Base-by-base conservation (phyloP, 2,888 invertebrate species). In the Epinotia bilunana region DNA sequence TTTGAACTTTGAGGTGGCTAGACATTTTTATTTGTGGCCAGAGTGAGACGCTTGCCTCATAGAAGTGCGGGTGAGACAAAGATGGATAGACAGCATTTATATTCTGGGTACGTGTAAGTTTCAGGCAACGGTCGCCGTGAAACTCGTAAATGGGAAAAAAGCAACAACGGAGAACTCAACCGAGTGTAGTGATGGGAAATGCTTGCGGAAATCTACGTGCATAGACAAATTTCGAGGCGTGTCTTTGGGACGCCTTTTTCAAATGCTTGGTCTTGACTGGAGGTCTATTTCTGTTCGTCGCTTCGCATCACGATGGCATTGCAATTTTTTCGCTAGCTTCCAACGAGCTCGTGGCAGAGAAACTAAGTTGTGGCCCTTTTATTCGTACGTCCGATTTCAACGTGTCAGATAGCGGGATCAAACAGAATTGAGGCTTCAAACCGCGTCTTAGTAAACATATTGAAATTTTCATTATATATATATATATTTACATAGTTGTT, bases 131-230 rank as follows among this genome's bases (percentile, higher is more conserved):
- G 93, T 93, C 93, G 92, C 93, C 92, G 93, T 94, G 93, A 93
- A 94, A 93, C 93, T 93, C 93, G 93, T 93, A 93, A 94, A 94
- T 93, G 93, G 93, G 92, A 92, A 93, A 94, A 93, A 94, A 93
- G 93, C 93, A 93, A 94, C 93, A 94, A 91, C 93, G 90, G 87
- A 89, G 90, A 92, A 90, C 90, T 92, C 88, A 91, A 92, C 91
- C 89, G 88, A 86, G 90, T 86, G 85, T 92, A 93, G 93, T 89
- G 93, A 88, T 80, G 93, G 88, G 91, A 88, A 88, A 87, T 79
- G 75, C 77, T 78, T 82, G 78, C 80, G 80, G 76, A 80, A 84
- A 83, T 83, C 78, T 67, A 76, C 5, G 62, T 28, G 39, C 6
- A 23, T 55, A 49, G 6, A 33, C 20, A 43, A 57, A 39, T 23